Percentiles rank a stretch among this genome's conserved stretches.
Evolutionary conservation across 92 coral and sea anemone genomes (phyloP).

Genomic region (Epizoanthus scotinus): DNA sequence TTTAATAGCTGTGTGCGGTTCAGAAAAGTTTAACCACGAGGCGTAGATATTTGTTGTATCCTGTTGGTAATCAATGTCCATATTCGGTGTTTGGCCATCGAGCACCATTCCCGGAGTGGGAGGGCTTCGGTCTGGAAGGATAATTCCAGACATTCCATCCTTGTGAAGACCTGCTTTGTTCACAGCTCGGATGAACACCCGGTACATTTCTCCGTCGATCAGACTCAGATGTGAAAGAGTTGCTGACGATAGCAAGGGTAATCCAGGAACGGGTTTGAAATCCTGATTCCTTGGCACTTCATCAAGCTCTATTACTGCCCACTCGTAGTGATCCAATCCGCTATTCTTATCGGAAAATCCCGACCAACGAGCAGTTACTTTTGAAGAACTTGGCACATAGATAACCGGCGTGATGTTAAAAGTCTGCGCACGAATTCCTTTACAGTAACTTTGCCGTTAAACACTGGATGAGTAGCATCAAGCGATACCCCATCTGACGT

Average conservation of each 20-base stretch:
- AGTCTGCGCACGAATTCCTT: slow-evolving; percentile 57
- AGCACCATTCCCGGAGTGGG: slow-evolving; percentile 78
- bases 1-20: slow-evolving; percentile 65
- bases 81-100: slow-evolving; percentile 65
- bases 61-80: slow-evolving; percentile 75
- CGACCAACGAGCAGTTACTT: slow-evolving; percentile 67
- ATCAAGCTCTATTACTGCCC: slow-evolving; percentile 62
- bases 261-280: slow-evolving; percentile 70
- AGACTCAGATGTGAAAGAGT: slow-evolving; percentile 62
- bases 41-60: slow-evolving; percentile 64
- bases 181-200: slow-evolving; percentile 72
- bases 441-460: slow-evolving; percentile 71
- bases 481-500: slow-evolving; percentile 74
- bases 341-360: slow-evolving; percentile 85
- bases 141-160: slow-evolving; percentile 66
- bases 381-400: slow-evolving; percentile 64
- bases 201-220: slow-evolving; percentile 60
- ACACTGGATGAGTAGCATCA: slow-evolving; percentile 82
- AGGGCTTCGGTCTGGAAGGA: slow-evolving; percentile 79
- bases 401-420: slow-evolving; percentile 64
- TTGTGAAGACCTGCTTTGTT: slow-evolving; percentile 74
- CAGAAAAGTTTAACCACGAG: slow-evolving; percentile 78
- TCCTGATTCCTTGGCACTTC: slow-evolving; percentile 46
- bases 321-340: slow-evolving; percentile 71
- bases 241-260: slow-evolving; percentile 62